A percentile compares a stretch with the other conserved stretches of the same genome.
These are phyloP conservation scores for Heliconius cydno DNA, from an alignment of 2,888 invertebrate species.

Conservation along the genomic window DNA sequence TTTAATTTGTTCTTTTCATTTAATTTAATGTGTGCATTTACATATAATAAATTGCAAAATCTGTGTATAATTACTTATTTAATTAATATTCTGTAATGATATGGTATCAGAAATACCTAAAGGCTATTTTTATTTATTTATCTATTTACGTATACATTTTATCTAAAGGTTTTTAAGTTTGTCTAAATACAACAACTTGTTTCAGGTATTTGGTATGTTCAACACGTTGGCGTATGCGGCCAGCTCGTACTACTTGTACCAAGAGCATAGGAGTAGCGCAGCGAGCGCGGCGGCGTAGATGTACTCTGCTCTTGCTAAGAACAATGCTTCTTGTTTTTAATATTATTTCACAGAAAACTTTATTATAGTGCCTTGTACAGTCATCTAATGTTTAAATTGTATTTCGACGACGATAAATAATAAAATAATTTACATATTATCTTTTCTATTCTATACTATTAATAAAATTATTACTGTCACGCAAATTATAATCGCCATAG, in stretches of 20 bases:
- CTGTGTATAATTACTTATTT: too few relatives aligned
- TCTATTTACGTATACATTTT: not conserved
- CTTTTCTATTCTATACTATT: constrained; percentile 4
- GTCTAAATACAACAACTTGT: constrained; percentile 42
- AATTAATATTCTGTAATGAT: too few relatives aligned
- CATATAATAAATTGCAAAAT: too few relatives aligned
- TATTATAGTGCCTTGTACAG: constrained; percentile 46
- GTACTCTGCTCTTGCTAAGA: constrained; percentile 44
- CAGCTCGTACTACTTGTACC: constrained; percentile 89
- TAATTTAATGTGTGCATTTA: too few relatives aligned
- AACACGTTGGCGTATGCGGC: constrained; percentile 91
- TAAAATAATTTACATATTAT: constrained; percentile 12
- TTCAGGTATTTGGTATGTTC: constrained; percentile 90
- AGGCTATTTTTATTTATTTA: too few relatives aligned
- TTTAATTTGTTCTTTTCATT: not conserved
- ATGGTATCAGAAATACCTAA: too few relatives aligned
- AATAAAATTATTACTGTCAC: constrained; percentile 11
- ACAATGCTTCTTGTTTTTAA: constrained; percentile 53
- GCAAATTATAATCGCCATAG: constrained; percentile 35
- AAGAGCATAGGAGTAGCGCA: constrained; percentile 85
- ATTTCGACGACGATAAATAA: constrained; percentile 42
- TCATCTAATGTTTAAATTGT: constrained; percentile 41
- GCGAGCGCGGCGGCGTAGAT: constrained; percentile 51
- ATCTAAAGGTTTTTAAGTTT: not conserved
- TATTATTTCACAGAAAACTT: constrained; percentile 47